phyloP scores from a whole-genome alignment of 2,888 invertebrate species.

The Rotaria magnacalcarata region DNA sequence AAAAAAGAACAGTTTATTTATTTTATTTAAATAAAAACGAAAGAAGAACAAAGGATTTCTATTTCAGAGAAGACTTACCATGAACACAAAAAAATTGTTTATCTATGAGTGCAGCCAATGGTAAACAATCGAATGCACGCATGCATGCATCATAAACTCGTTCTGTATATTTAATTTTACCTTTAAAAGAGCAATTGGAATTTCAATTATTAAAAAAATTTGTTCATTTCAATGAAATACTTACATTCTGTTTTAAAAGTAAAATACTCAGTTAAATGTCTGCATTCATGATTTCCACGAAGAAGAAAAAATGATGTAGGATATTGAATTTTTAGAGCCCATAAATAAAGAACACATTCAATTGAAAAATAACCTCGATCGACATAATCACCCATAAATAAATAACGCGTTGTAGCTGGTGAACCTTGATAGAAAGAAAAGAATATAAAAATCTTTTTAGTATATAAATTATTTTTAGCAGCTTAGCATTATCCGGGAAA shows the following conservation, averaged over 20 bases:
- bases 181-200: background rate
- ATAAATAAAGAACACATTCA: constrained; percentile 44
- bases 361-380: constrained; percentile 43
- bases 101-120: constrained; percentile 42
- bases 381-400: constrained; percentile 46
- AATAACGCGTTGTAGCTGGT: constrained; percentile 37
- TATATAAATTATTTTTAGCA: background rate
- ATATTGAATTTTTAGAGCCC: constrained; percentile 41
- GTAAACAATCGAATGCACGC: constrained; percentile 42
- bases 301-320: constrained; percentile 38
- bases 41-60: too few relatives aligned
- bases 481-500: background rate
- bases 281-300: constrained; percentile 45
- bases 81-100: constrained; percentile 42
- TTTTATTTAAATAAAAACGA: background rate
- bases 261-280: constrained; percentile 45
- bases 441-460: background rate
- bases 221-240: too few relatives aligned
- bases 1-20: background rate
- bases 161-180: constrained; percentile 41
- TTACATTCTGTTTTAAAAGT: constrained; percentile 44
- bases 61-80: background rate
- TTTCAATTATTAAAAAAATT: background rate
- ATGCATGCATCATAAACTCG: constrained; percentile 39
- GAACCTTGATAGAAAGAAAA: background rate